Evolutionary conservation across 2,797 vertebrate species (phyloP).

Genomic region (Lacerta viridis): DNA sequence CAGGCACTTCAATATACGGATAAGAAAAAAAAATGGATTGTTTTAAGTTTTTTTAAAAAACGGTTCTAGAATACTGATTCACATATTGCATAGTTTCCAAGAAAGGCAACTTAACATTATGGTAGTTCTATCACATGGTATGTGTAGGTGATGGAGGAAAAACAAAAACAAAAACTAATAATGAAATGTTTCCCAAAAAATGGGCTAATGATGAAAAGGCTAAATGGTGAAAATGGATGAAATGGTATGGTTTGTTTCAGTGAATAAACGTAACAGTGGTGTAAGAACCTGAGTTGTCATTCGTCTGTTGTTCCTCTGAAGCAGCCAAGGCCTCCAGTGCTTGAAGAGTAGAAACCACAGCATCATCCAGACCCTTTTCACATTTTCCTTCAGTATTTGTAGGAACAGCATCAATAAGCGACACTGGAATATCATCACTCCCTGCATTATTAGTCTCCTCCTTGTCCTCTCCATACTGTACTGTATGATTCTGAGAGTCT

Average conservation of each 20-base stretch:
- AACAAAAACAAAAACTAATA: slow-evolving; percentile 27
- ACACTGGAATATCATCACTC: slow-evolving; percentile 93
- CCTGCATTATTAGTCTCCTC: slow-evolving; percentile 76
- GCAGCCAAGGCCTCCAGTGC: slow-evolving; percentile 94
- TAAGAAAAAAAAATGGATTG: slow-evolving; percentile 65
- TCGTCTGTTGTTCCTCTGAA: slow-evolving; percentile 95
- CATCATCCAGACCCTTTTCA: slow-evolving; percentile 88
- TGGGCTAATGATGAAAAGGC: slow-evolving; percentile 62
- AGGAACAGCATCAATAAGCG: slow-evolving; percentile 96
- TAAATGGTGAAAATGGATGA: slow-evolving; percentile 85
- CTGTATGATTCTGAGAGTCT: slow-evolving; percentile 87
- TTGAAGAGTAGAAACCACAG: slow-evolving; percentile 93
- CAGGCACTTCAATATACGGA: slow-evolving; percentile 77
- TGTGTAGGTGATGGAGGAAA: slow-evolving; percentile 44
- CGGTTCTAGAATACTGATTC: slow-evolving; percentile 72
- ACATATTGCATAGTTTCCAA: slow-evolving; percentile 77
- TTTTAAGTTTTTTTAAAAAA: slow-evolving; percentile 76
- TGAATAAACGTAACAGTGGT: slow-evolving; percentile 98
- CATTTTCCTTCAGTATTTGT: slow-evolving; percentile 85
- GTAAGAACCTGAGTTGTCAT: slow-evolving; percentile 99
- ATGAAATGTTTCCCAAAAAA: slow-evolving; percentile 73
- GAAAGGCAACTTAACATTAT: slow-evolving; percentile 68
- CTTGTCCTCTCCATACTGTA: slow-evolving; percentile 75
- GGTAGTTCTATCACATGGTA: slow-evolving; percentile 71
- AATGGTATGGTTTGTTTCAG: slow-evolving; percentile 84